These are phyloP conservation scores for Laothoe populi DNA, from an alignment of 2,888 invertebrate species.

Conservation along the genomic window DNA sequence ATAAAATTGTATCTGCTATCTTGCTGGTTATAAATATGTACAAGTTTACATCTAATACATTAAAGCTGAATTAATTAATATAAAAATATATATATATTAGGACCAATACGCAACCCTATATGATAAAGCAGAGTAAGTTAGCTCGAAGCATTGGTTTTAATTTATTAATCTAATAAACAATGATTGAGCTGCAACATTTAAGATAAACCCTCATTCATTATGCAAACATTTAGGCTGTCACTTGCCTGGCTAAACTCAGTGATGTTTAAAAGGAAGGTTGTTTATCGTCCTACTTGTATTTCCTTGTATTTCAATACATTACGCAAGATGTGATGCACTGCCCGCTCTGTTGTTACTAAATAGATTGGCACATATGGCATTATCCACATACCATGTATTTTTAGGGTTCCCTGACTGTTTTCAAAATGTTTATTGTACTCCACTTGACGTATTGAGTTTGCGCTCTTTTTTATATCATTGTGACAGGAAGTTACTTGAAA, in stretches of 20 bases:
- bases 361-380: constrained; percentile 52
- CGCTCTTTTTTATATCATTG: constrained; percentile 7
- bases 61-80: too few species aligned
- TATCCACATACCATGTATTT: constrained; percentile 49
- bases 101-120: background rate
- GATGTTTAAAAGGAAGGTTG: constrained; percentile 25
- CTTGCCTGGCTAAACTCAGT: background rate
- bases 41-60: too few species aligned
- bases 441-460: background rate
- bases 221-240: background rate
- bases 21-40: too few species aligned
- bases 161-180: background rate
- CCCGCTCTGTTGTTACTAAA: constrained; percentile 54
- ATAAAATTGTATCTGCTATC: too few species aligned
- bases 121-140: background rate
- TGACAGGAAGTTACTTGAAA: constrained; percentile 19
- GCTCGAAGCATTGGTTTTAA: background rate
- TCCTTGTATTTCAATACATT: constrained; percentile 59
- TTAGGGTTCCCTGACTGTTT: constrained; percentile 31
- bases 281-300: constrained; percentile 47
- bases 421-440: background rate
- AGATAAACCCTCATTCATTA: constrained; percentile 1
- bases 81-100: too few species aligned
- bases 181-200: background rate
- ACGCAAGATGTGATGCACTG: constrained; percentile 60